phyloP scores from a whole-genome alignment of 2,797 vertebrate genomes.

The Leptoclinus maculatus region DNA sequence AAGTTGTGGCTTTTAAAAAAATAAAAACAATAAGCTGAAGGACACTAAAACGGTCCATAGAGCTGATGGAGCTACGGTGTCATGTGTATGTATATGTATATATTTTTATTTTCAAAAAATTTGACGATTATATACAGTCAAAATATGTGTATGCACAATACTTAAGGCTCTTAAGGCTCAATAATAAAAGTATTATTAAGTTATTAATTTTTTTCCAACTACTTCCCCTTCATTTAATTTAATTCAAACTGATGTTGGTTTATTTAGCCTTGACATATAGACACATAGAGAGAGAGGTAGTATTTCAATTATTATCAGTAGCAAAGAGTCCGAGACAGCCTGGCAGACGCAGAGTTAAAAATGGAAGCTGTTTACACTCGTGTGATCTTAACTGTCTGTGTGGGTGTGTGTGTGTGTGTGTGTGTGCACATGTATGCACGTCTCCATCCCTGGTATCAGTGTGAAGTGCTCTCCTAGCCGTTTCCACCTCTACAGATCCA shows the following conservation, averaged over 20 bases:
- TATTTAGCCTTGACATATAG: neutral
- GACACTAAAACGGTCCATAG: neutral
- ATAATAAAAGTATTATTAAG: neutral
- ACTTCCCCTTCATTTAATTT: neutral
- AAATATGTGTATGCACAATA: neutral
- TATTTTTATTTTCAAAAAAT: neutral
- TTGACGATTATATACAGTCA: neutral
- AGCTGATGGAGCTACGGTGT: neutral
- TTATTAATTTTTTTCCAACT: neutral
- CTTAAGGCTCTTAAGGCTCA: neutral
- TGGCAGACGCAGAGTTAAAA: slow-evolving; percentile 59
- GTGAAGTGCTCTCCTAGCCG: slow-evolving; percentile 48
- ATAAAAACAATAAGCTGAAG: neutral
- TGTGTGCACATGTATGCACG: neutral
- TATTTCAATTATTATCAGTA: slow-evolving; percentile 38
- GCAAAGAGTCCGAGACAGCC: slow-evolving; percentile 30
- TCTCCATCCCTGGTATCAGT: slow-evolving; percentile 41
- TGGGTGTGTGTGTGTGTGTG: slow-evolving; percentile 12
- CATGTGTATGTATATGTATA: neutral
- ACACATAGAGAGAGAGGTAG: neutral
- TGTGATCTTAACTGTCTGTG: slow-evolving; percentile 23
- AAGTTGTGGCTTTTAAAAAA: neutral
- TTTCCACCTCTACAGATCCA: slow-evolving; percentile 63
- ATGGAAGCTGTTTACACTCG: slow-evolving; percentile 56
- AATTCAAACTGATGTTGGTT: neutral